phyloP scores from a whole-genome alignment of 2,113 vertebrate species.

The Pseudorhombus dupliciocellatus region DNA sequence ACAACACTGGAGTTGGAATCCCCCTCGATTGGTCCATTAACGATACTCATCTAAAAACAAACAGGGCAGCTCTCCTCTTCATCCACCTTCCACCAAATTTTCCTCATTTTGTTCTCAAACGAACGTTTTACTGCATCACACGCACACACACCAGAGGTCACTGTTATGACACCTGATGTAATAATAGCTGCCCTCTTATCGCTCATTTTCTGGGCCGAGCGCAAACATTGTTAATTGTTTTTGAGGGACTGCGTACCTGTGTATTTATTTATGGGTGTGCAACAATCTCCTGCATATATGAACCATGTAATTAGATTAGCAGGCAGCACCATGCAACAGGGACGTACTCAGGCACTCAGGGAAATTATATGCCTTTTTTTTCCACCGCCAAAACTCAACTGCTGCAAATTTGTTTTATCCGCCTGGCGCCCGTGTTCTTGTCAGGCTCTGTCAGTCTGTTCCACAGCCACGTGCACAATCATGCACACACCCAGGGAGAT shows the following conservation, averaged over 20 bases:
- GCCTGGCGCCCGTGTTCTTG: conserved; percentile 2
- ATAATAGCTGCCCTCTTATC: conserved; percentile 46
- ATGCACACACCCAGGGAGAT: not conserved
- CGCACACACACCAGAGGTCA: conserved; percentile 23
- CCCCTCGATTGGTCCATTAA: conserved; percentile 2
- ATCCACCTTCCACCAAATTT: conserved; percentile 9
- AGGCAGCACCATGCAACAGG: conserved; percentile 31
- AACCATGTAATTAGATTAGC: conserved; percentile 63
- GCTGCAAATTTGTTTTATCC: conserved; percentile 19
- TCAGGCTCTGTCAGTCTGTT: not conserved
- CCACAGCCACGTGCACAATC: not conserved
- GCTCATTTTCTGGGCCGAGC: conserved; percentile 32
- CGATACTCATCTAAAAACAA: conserved; percentile 2
- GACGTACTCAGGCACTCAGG: conserved; percentile 13
- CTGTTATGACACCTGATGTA: conserved; percentile 3
- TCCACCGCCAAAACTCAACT: conserved; percentile 20
- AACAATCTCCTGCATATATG: conserved; percentile 60
- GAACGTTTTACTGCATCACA: conserved; percentile 43
- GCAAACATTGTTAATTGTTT: conserved; percentile 64
- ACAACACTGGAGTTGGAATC: conserved; percentile 17
- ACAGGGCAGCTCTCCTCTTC: not conserved
- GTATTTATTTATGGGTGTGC: conserved; percentile 60
- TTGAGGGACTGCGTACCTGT: conserved; percentile 45
- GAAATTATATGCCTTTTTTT: conserved; percentile 33
- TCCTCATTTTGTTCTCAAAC: conserved; percentile 10